Conservation (phyloP, 2,797 vertebrate species). For the Rhabdophis nuchalis region DNA sequence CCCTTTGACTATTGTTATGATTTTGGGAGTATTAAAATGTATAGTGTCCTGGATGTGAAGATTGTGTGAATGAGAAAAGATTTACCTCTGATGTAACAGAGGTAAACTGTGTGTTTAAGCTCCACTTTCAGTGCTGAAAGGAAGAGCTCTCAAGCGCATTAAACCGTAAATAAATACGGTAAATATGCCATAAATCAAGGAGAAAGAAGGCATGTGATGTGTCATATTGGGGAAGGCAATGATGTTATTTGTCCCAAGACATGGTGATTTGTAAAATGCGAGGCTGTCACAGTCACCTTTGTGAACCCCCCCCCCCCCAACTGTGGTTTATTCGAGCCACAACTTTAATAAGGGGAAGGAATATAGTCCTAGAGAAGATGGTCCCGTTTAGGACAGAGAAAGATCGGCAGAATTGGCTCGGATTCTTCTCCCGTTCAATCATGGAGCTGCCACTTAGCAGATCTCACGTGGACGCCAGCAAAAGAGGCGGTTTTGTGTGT, state of each 20-base stretch:
- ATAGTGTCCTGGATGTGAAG: neutral
- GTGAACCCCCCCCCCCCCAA: neutral
- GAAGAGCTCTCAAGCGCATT: neutral
- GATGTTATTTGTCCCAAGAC: neutral
- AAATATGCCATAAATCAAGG: neutral
- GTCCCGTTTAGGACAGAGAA: neutral
- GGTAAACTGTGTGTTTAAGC: neutral
- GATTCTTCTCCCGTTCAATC: neutral
- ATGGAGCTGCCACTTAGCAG: neutral
- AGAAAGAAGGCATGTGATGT: neutral
- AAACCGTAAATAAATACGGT: neutral
- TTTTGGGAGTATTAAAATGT: neutral
- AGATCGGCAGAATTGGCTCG: neutral
- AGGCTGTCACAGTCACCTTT: neutral
- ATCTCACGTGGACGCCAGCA: too few relatives aligned
- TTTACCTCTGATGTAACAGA: neutral
- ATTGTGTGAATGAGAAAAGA: neutral
- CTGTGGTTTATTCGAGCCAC: neutral
- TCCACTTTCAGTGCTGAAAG: neutral
- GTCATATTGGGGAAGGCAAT: neutral
- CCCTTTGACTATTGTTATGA: neutral
- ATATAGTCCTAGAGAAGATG: too few relatives aligned
- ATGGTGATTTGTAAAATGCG: neutral
- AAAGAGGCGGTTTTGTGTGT: neutral
- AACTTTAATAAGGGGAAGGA: neutral